Base-by-base conservation (phyloP, 2,113 vertebrate genomes). In the Limnothrissa miodon region DNA sequence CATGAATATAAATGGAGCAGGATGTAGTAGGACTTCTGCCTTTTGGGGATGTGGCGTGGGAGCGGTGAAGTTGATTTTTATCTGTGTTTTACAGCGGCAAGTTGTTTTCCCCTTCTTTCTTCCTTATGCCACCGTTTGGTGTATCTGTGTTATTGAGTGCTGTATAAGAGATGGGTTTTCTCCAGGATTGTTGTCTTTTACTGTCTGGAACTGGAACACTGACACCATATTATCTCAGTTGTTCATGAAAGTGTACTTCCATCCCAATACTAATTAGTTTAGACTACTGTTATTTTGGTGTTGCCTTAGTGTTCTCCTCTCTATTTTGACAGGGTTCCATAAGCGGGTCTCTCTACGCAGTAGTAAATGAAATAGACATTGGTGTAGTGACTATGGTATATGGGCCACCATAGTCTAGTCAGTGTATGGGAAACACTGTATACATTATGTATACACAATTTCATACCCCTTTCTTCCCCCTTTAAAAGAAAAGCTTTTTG, bases 51-150 rank as follows among this genome's bases (percentile, higher is more conserved):
- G 62, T 11, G 21, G 8, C 21, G 19, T 6, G 23, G 53, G 19
- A n/a, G n/a, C n/a, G n/a, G n/a, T n/a, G n/a, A 45, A 85, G 82
- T 89, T 82, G 42, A 87, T 89, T 82, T 80, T 78, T 39, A 59
- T 44, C 87, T 81, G 78, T 46, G 80, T 86, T 84, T 82, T 88
- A 85, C 86, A 84, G 2, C 33, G n/a, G n/a, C n/a, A n/a, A 2
- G 33, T 19, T 36, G 13, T 33, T 62, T 25, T 53, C 48, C 19
- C 19, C 19, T 53, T 6, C 19, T 19, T 53, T 21, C 21, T n/a
- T 4, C 51, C 5, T 19, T 19, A 3, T 23, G 21, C 19, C 19
- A 5, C 21, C 2, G 21, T 19, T 56, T 23, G 4, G 19, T 56
- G 19, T 19, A 4, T 4, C 23, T 53, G 51, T 53, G 51, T 15